These are phyloP conservation scores for Metopia argyrocephala DNA, from an alignment of 2,888 invertebrate species.

Conservation along the genomic window DNA sequence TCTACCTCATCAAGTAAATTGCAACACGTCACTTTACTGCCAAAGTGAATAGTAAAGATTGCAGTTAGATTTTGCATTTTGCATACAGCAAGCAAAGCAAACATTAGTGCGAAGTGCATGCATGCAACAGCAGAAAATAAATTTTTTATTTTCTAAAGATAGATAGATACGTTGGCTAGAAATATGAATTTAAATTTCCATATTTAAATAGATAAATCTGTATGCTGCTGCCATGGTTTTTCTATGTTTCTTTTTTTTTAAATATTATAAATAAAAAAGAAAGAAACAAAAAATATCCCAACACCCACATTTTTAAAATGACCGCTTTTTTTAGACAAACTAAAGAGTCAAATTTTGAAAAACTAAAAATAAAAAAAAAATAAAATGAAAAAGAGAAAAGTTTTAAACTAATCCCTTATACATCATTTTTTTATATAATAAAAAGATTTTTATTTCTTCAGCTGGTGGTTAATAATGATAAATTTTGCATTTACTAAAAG, in stretches of 20 bases:
- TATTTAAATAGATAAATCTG: constrained; percentile 72
- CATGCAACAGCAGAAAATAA: constrained; percentile 39
- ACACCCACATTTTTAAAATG: constrained; percentile 50
- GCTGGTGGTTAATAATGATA: constrained; percentile 49
- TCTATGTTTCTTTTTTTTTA: constrained; percentile 5
- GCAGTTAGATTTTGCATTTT: constrained; percentile 20
- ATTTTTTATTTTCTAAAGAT: too few species aligned
- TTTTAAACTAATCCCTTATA: constrained; percentile 26
- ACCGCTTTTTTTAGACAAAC: constrained; percentile 40
- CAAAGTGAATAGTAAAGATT: constrained; percentile 62
- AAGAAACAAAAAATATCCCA: constrained; percentile 32
- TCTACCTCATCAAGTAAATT: constrained; percentile 70
- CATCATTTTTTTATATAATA: constrained; percentile 28
- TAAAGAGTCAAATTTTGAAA: too few species aligned
- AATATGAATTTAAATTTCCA: constrained; percentile 76
- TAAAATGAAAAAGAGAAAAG: constrained; percentile 5
- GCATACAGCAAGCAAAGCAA: constrained; percentile 30
- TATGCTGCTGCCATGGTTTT: constrained; percentile 29
- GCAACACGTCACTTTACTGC: constrained; percentile 69
- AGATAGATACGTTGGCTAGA: constrained; percentile 61
- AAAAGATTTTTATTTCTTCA: neutral
- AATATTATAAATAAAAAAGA: too few species aligned
- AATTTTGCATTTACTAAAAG: constrained; percentile 53
- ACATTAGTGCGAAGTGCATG: too few species aligned
- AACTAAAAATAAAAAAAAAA: too few species aligned